phyloP scores from a whole-genome alignment of 2,797 vertebrate species.

The Poeciliopsis infans region DNA sequence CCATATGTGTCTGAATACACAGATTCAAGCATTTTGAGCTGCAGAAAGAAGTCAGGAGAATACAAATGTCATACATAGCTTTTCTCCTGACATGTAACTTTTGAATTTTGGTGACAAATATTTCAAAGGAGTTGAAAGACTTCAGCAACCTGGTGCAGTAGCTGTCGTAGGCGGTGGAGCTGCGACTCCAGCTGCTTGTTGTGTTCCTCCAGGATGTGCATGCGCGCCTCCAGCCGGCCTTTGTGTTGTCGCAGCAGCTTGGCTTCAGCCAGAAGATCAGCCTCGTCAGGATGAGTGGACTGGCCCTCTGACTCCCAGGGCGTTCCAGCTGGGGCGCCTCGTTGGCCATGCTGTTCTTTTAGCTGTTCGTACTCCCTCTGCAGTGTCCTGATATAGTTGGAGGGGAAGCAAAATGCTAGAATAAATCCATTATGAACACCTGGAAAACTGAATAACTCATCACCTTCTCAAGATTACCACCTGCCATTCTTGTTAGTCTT shows the following conservation, averaged over 20 bases:
- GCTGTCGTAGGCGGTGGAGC: conserved; percentile 92
- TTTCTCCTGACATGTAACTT: neutral
- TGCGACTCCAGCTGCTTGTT: conserved; percentile 98
- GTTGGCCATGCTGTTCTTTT: conserved; percentile 89
- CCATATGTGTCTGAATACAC: neutral
- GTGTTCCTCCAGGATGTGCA: conserved; percentile 98
- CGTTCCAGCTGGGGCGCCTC: conserved; percentile 76
- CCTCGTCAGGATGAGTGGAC: conserved; percentile 81
- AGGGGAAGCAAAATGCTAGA: neutral
- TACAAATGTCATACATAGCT: neutral
- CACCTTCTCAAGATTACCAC: neutral
- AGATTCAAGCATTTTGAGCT: neutral
- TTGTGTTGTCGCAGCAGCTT: conserved; percentile 97
- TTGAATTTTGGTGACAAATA: neutral
- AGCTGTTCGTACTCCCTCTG: conserved; percentile 94
- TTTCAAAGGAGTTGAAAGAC: neutral
- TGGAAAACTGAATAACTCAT: neutral
- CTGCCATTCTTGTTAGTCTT: neutral
- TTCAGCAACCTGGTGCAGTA: conserved; percentile 91
- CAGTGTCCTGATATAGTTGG: conserved; percentile 78
- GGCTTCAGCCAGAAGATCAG: conserved; percentile 95
- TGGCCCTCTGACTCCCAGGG: conserved; percentile 81
- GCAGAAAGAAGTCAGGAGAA: neutral
- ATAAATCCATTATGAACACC: neutral
- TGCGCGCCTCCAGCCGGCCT: conserved; percentile 93